Evolutionary conservation across 1,140 invertebrate genomes (phyloP), one percentile per base, ranked within the genome.

Genomic region (Hyphantria cunea): DNA sequence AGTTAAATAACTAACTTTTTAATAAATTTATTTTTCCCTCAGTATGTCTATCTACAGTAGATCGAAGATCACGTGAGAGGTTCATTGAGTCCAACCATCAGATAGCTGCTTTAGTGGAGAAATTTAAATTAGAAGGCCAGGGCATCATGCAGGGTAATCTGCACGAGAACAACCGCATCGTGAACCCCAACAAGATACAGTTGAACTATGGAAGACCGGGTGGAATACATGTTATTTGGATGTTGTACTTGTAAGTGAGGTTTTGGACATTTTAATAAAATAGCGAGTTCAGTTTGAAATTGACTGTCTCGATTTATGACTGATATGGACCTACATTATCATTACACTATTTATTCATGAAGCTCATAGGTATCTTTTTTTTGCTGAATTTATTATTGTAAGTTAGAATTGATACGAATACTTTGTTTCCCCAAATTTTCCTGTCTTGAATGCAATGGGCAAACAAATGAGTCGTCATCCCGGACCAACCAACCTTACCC

Each of bases 51-150:
- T 97, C 97, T 17, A 98, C 97, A 0, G 97, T 98, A 10, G 97
- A 98, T 89, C 92, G 97, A 34, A 91, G 96, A 55, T 97, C 95
- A 39, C 92, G 97, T 17, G 97, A 98, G 84, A 92, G 96, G 10
- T 98, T 98, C 81, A 92, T 98, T 8, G 97, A 98, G 82, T 98
- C 97, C 0, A 98, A 97, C 78, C 96, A 97, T 64, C 97, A 98
- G 85, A 98, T 98, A 70, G 95, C 96, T 6, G 95, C 96, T 0
- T 82, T 98, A 0, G 97, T 98, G 0, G 97, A 98, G 56, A 97
- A 97, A 78, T 98, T 98, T 76, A 97, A 97, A 79, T 84, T 95
- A 11, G 97, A 98, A 84, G 82, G 92, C 73, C 76, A 85, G 82
- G 89, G 53, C 68, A 91, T 87, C 69, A 86, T 83, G 88, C 82